phyloP scores from a whole-genome alignment of 2,888 invertebrate species.

The Toxonevra muliebris region DNA sequence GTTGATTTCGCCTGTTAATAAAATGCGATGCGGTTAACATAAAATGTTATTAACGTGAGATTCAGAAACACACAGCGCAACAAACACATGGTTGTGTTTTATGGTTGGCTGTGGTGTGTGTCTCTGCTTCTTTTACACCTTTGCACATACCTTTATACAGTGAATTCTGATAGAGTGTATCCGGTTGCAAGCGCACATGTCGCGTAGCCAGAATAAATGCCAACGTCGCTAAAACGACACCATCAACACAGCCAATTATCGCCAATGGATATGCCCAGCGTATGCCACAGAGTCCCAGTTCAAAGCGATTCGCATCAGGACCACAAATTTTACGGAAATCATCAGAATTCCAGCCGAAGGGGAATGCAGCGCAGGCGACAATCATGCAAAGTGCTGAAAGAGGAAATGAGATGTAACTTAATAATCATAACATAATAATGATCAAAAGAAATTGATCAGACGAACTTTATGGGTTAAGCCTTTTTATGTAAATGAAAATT shows the following conservation, averaged over 20 bases:
- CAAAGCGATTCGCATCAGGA: slow-evolving; percentile 78
- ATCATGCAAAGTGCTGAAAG: slow-evolving; percentile 85
- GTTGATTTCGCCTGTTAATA: slow-evolving; percentile 81
- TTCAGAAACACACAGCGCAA: not conserved
- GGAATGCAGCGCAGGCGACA: slow-evolving; percentile 87
- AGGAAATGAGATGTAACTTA: not conserved
- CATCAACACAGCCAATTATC: slow-evolving; percentile 73
- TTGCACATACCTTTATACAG: slow-evolving; percentile 72
- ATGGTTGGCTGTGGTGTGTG: not conserved
- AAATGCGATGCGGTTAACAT: not conserved
- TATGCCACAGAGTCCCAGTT: slow-evolving; percentile 84
- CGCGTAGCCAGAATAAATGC: slow-evolving; percentile 93
- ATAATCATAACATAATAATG: not conserved
- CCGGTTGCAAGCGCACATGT: slow-evolving; percentile 85
- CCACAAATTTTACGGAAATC: slow-evolving; percentile 88
- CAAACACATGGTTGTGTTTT: not conserved
- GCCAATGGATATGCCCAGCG: slow-evolving; percentile 95
- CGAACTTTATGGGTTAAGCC: too few species aligned
- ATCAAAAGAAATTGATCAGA: not conserved
- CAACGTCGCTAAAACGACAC: slow-evolving; percentile 72
- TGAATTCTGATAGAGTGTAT: slow-evolving; percentile 77
- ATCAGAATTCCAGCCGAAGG: slow-evolving; percentile 89
- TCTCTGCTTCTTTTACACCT: not conserved
- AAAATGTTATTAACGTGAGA: not conserved
- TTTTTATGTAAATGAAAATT: too few species aligned